These are phyloP conservation scores for Pseudanteris insignis DNA, from an alignment of 2,888 invertebrate genomes.

Conservation along the genomic window DNA sequence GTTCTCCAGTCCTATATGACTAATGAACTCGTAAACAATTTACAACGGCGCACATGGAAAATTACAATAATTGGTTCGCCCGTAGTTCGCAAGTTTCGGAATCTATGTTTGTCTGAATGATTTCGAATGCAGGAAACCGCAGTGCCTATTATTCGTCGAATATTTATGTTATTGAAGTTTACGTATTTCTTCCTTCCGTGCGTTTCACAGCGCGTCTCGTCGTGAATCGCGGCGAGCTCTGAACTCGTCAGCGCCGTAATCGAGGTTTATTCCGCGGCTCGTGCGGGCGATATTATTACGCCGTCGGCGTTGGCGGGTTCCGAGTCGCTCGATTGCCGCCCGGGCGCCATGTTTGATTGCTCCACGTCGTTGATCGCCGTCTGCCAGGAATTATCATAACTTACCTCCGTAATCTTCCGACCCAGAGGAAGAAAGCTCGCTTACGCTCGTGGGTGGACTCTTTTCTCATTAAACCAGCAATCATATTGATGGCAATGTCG, in stretches of 20 bases:
- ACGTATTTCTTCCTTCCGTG: conserved; percentile 37
- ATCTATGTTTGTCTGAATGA: conserved; percentile 29
- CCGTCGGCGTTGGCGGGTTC: conserved; percentile 57
- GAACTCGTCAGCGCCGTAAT: conserved; percentile 45
- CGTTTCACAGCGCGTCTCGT: conserved; percentile 22
- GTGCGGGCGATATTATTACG: conserved; percentile 49
- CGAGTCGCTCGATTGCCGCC: conserved; percentile 57
- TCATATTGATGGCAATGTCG: conserved; percentile 33
- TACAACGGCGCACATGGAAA: no score
- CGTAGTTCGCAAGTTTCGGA: not conserved
- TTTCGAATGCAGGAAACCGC: conserved; percentile 34
- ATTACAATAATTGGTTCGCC: no score
- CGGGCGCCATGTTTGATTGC: conserved; percentile 64
- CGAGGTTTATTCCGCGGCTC: conserved; percentile 48
- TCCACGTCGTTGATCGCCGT: conserved; percentile 61
- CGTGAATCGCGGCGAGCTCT: conserved; percentile 32
- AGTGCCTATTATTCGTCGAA: conserved; percentile 30
- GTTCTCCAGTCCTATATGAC: no score
- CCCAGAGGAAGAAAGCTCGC: conserved; percentile 56
- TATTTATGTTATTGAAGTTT: conserved; percentile 34
- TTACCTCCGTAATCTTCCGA: conserved; percentile 58
- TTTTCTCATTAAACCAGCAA: conserved; percentile 34
- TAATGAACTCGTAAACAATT: no score
- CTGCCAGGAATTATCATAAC: conserved; percentile 62
- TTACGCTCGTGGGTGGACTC: conserved; percentile 53